Conservation (phyloP, 2,888 invertebrate species). For the Diaperis boleti region DNA sequence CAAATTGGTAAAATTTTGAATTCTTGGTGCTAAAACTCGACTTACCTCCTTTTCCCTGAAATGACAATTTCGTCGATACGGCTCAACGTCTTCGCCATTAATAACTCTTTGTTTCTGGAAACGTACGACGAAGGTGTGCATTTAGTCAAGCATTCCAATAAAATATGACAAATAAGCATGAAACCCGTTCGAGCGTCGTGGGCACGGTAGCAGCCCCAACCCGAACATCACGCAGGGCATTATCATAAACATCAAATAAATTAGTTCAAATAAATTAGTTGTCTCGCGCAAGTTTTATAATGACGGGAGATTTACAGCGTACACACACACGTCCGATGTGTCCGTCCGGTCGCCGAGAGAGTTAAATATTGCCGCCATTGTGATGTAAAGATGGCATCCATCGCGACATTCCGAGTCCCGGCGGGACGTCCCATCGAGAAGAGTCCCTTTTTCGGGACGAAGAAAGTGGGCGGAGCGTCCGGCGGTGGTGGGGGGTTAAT, state of each 20-base stretch:
- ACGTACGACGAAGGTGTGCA: slow-evolving; percentile 33
- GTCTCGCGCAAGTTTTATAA: slow-evolving; percentile 60
- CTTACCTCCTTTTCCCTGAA: too few relatives aligned
- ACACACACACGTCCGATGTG: slow-evolving; percentile 50
- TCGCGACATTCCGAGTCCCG: slow-evolving; percentile 60
- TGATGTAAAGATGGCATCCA: slow-evolving; percentile 65
- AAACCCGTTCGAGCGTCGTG: slow-evolving; percentile 48
- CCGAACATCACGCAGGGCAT: slow-evolving; percentile 58
- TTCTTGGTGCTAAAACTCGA: too few relatives aligned
- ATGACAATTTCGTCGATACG: too few relatives aligned
- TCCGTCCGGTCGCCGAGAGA: slow-evolving; percentile 55
- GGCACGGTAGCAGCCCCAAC: slow-evolving; percentile 54
- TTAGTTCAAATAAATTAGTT: slow-evolving; percentile 65
- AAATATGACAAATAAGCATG: slow-evolving; percentile 58
- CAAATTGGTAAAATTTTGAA: too few relatives aligned
- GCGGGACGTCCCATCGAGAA: slow-evolving; percentile 65
- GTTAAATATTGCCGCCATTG: slow-evolving; percentile 64
- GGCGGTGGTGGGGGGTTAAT: background rate
- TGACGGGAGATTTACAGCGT: slow-evolving; percentile 61
- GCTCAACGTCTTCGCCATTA: too few relatives aligned
- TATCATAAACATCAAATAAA: slow-evolving; percentile 65
- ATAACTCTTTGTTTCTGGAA: slow-evolving; percentile 23
- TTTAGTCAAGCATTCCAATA: slow-evolving; percentile 46
- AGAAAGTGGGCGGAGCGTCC: slow-evolving; percentile 4
- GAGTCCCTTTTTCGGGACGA: slow-evolving; percentile 53